These are phyloP conservation scores for Pseudomyrmex pallidus DNA, from an alignment of 1,140 invertebrate species.

Conservation along the genomic window DNA sequence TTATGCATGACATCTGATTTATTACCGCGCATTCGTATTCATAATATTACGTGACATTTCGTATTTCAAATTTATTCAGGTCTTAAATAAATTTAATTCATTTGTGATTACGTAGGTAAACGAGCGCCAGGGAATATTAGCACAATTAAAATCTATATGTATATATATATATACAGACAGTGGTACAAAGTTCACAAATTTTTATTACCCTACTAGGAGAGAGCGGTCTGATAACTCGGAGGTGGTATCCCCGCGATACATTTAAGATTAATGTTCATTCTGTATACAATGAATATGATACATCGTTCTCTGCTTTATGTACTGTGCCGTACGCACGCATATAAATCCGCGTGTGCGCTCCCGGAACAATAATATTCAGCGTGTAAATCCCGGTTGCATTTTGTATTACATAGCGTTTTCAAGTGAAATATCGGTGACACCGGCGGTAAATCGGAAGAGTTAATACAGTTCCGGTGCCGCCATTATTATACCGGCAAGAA, in stretches of 20 bases:
- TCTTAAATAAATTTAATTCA: too few relatives aligned
- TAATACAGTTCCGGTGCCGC: constrained; percentile 58
- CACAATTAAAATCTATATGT: too few relatives aligned
- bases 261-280: constrained; percentile 21
- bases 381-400: constrained; percentile 60
- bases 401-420: constrained; percentile 63
- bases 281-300: background rate
- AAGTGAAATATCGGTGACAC: constrained; percentile 67
- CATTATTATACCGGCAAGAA: constrained; percentile 60
- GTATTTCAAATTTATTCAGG: too few relatives aligned
- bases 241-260: constrained; percentile 1
- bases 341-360: constrained; percentile 23
- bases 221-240: background rate
- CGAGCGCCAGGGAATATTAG: too few relatives aligned
- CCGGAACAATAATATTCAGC: constrained; percentile 61
- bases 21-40: too few relatives aligned
- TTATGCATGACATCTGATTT: too few relatives aligned
- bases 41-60: too few relatives aligned
- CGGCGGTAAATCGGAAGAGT: constrained; percentile 64
- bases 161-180: too few relatives aligned
- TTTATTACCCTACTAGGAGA: background rate
- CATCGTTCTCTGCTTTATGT: background rate
- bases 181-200: too few relatives aligned
- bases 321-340: background rate
- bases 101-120: too few relatives aligned